Percentiles rank a stretch among this genome's conserved stretches.
phyloP scores from a whole-genome alignment of 2,113 vertebrate species.

The Bubo scandiacus region DNA sequence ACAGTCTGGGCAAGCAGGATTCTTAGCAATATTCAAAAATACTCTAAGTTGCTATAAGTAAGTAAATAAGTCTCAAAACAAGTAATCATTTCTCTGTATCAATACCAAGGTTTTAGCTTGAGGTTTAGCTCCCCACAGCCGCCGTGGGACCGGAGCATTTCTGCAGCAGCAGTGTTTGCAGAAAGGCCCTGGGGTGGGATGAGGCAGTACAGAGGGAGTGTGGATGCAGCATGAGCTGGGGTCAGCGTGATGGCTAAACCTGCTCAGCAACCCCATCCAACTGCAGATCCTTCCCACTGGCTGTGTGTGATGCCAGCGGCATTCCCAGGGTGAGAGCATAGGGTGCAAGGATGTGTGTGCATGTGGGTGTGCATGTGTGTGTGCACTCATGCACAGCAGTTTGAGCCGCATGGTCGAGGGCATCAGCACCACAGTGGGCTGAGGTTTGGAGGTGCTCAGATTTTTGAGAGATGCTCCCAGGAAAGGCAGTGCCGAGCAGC shows the following conservation, averaged over 20 bases:
- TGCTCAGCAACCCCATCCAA: neutral
- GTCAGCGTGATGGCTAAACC: neutral
- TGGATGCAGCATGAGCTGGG: rapidly evolving
- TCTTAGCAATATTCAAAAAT: too few relatives aligned
- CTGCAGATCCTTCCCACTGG: neutral
- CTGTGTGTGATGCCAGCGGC: rapidly evolving
- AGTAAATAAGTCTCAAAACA: too few relatives aligned
- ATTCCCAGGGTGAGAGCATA: neutral
- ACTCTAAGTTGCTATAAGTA: too few relatives aligned
- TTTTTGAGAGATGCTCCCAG: neutral
- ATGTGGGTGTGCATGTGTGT: rapidly evolving
- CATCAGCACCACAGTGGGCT: rapidly evolving
- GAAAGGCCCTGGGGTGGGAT: neutral
- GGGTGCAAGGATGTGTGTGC: neutral
- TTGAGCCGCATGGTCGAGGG: rapidly evolving
- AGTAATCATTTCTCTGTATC: too few relatives aligned
- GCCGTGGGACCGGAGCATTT: rapidly evolving
- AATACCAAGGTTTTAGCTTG: neutral
- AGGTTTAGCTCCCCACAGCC: neutral
- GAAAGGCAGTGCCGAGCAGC: rapidly evolving
- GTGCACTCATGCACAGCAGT: rapidly evolving
- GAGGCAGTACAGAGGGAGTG: neutral
- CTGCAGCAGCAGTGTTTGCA: neutral
- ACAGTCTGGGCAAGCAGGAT: too few relatives aligned
- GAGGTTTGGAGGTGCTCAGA: neutral